Conservation (phyloP, 2,888 invertebrate genomes). For the Tenthredo scrophulariae region DNA sequence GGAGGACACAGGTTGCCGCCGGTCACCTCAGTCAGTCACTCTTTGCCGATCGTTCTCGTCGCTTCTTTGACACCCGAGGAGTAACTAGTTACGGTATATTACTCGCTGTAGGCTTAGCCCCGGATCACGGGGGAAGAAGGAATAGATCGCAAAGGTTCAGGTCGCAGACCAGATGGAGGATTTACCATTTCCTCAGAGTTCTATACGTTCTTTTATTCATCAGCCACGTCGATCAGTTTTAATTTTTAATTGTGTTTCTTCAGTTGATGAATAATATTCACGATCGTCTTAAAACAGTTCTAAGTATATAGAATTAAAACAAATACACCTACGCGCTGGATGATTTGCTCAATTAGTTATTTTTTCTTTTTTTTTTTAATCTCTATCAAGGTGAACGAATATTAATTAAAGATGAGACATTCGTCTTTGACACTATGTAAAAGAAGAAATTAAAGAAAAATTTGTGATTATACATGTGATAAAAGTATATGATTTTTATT, state of each 20-base stretch:
- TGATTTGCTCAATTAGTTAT: slow-evolving; percentile 39
- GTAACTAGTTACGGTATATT: neutral
- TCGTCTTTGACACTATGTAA: neutral
- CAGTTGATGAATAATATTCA: neutral
- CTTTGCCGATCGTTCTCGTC: slow-evolving; percentile 40
- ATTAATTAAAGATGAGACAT: neutral
- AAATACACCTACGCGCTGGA: neutral
- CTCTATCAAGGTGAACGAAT: neutral
- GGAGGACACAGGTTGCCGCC: slow-evolving; percentile 24
- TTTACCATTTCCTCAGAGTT: neutral
- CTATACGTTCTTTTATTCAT: neutral
- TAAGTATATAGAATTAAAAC: neutral
- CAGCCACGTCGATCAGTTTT: slow-evolving; percentile 11
- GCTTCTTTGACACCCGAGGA: slow-evolving; percentile 19
- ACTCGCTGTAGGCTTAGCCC: neutral
- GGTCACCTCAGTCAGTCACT: slow-evolving; percentile 31
- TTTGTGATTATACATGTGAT: slow-evolving; percentile 48
- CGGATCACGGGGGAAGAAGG: neutral
- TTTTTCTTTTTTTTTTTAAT: neutral
- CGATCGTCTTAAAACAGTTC: neutral
- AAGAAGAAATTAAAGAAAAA: neutral
- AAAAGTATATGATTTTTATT: slow-evolving; percentile 25
- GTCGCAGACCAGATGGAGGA: neutral
- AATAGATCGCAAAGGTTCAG: neutral
- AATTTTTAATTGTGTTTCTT: slow-evolving; percentile 29